Conservation (phyloP, 2,797 vertebrate species). For the Okamejei kenojei region DNA sequence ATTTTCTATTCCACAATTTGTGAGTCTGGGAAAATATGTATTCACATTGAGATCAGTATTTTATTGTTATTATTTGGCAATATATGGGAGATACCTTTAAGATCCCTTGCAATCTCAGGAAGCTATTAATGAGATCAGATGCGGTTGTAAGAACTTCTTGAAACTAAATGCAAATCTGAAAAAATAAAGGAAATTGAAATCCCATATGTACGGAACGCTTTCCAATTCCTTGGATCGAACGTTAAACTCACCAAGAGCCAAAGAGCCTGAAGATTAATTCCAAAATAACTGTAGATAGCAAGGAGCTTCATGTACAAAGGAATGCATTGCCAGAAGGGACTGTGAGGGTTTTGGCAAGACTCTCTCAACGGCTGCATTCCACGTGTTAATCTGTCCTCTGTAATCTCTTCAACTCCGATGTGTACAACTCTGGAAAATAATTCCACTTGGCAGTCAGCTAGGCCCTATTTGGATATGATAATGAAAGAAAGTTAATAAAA, state of each 20-base stretch:
- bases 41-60: background rate
- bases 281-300: background rate
- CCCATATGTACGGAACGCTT: background rate
- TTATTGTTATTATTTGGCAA: background rate
- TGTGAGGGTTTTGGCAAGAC: background rate
- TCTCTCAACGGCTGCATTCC: background rate
- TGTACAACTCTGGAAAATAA: background rate
- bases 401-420: conserved; percentile 2
- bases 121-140: background rate
- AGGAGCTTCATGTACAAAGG: background rate
- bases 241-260: background rate
- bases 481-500: background rate
- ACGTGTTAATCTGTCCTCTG: background rate
- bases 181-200: conserved; percentile 19
- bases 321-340: background rate
- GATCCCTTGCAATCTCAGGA: background rate
- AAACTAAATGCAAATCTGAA: conserved; percentile 12
- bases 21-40: background rate
- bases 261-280: background rate
- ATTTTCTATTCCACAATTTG: background rate
- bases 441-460: conserved; percentile 5
- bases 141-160: background rate
- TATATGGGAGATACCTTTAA: background rate
- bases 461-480: background rate
- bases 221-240: background rate